Base-by-base conservation (phyloP, 2,797 vertebrate genomes). In the Dicrostonyx torquatus region DNA sequence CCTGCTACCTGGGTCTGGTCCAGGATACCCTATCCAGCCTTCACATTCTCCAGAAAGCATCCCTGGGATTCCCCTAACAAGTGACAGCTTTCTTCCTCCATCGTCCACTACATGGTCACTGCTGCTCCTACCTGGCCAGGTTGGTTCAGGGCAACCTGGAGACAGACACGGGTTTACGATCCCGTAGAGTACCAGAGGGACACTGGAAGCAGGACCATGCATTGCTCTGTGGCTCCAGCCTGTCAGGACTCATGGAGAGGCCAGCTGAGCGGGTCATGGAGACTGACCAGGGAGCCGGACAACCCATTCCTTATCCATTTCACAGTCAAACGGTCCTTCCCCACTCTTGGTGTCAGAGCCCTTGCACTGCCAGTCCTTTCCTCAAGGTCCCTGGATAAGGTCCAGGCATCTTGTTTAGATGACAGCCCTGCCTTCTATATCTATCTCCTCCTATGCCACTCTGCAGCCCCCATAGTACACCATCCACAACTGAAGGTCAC, bases 1-100 rank as follows among this genome's bases (percentile, higher is more conserved):
- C 29, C 45, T 55, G 89, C 55, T 4, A 5, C 14, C 73, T 34
- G 26, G 68, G 11, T 8, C 29, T 34, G 83, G 83, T 7, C 77
- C 58, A 70, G 48, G 60, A 70, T 58, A 79, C n/a, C 13, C 34
- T 8, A 5, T 1, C 45, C 45, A 20, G n/a, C 66, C 70, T 5
- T 48, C 34, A 13, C 45, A 64, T 93, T 94, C 73, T 94, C 92
- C 73, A n/a, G 88, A 86, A 90, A 91, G 90, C 55, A 34, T 50
- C 64, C 53, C 22, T 43, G 53, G 70, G 90, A 77, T 55, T 58
- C 62, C 29, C 50, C 4, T 18, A 22, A 34, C 2, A 9, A n/a
- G 13, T 29, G 40, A 1, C 1, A 4, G 9, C 17, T 55, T 48
- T 73, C 62, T 26, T 75, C 80, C 26, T 58, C 58, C 31, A 10